phyloP scores from a whole-genome alignment of 2,797 vertebrate genomes.

The Geotrypetes seraphini region DNA sequence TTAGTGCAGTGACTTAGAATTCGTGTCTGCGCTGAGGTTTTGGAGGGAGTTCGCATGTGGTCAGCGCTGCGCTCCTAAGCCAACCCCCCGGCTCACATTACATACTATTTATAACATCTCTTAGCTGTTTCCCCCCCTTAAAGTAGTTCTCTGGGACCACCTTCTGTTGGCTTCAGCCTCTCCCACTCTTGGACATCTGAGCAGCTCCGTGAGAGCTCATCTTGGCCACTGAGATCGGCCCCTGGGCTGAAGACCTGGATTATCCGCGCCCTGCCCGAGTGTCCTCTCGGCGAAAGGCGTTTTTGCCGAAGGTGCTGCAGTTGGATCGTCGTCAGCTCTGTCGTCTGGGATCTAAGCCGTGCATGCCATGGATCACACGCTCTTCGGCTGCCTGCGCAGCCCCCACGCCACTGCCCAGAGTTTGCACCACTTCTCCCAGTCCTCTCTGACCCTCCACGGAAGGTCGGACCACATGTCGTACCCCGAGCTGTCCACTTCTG shows the following conservation, averaged over 20 bases:
- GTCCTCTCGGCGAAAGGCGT: too few relatives aligned
- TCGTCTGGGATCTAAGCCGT: constrained; percentile 50
- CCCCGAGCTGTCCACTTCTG: constrained; percentile 81
- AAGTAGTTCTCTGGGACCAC: constrained; percentile 80
- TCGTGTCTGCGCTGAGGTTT: constrained; percentile 44
- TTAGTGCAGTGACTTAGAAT: not conserved
- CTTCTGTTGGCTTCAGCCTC: constrained; percentile 68
- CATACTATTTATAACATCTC: constrained; percentile 98
- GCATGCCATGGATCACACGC: constrained; percentile 91
- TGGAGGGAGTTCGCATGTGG: constrained; percentile 81
- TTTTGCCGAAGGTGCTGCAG: constrained; percentile 43
- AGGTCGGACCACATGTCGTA: constrained; percentile 93
- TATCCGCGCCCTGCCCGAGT: constrained; percentile 57
- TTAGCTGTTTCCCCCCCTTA: constrained; percentile 70
- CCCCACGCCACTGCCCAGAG: constrained; percentile 83
- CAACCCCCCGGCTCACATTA: constrained; percentile 98
- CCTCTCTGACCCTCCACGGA: constrained; percentile 84
- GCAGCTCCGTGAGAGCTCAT: constrained; percentile 62
- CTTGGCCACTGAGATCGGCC: constrained; percentile 65
- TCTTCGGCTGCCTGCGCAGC: constrained; percentile 95
- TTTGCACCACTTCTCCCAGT: constrained; percentile 90
- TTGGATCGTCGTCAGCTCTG: constrained; percentile 55
- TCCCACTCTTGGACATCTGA: constrained; percentile 70
- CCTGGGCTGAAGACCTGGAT: constrained; percentile 65
- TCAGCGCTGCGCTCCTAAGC: constrained; percentile 82